phyloP scores from a whole-genome alignment of 2,888 invertebrate species.

The Harpalus rubripes region DNA sequence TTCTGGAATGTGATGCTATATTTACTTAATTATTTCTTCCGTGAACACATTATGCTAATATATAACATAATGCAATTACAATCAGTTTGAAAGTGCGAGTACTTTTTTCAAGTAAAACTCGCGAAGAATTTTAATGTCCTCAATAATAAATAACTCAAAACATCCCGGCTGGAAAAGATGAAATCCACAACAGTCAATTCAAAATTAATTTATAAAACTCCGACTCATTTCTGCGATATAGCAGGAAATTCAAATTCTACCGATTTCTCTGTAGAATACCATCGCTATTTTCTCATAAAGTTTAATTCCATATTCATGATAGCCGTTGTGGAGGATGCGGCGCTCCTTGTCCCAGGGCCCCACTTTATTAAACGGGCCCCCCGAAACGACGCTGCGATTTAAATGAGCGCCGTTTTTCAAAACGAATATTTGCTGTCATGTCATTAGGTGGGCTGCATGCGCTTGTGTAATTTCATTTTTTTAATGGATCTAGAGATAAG shows the following conservation, averaged over 20 bases:
- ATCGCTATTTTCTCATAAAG: constrained; percentile 58
- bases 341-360: constrained; percentile 17
- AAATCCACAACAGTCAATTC: background rate
- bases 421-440: constrained; percentile 26
- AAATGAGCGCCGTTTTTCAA: constrained; percentile 30
- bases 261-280: constrained; percentile 20
- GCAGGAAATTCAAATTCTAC: constrained; percentile 48
- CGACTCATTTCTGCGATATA: background rate
- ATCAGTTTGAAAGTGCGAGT: background rate
- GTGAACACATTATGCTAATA: background rate
- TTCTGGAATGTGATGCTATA: no score
- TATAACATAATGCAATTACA: background rate
- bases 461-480: constrained; percentile 23
- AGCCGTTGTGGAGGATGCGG: background rate
- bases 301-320: constrained; percentile 64
- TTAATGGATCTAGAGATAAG: constrained; percentile 17
- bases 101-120: background rate
- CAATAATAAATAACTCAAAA: background rate
- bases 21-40: background rate
- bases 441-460: background rate
- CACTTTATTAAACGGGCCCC: constrained; percentile 31
- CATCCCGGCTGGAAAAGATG: background rate
- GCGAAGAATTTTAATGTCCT: background rate
- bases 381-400: background rate
- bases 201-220: constrained; percentile 41